Evolutionary conservation across 2,888 invertebrate genomes (phyloP).

Genomic region (Volucella inflata): DNA sequence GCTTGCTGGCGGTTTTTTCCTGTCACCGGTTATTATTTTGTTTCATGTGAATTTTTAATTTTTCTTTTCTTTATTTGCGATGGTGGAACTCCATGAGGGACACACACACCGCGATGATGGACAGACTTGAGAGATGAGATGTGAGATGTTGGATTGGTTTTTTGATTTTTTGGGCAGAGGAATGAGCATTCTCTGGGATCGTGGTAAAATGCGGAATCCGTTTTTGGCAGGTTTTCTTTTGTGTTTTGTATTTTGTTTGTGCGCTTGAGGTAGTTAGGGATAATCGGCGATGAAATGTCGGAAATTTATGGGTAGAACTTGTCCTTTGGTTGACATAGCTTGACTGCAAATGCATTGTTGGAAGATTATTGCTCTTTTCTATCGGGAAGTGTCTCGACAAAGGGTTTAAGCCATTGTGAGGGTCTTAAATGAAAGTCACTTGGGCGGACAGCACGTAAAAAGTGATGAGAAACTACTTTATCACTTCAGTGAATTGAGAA

Average conservation of each 20-base stretch:
- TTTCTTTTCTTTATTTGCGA: slow-evolving; percentile 16
- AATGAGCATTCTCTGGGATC: slow-evolving; percentile 41
- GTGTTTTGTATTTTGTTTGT: slow-evolving; percentile 18
- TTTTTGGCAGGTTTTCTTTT: slow-evolving; percentile 30
- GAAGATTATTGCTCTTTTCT: slow-evolving; percentile 2
- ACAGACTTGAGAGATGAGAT: slow-evolving; percentile 47
- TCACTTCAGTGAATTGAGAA: no score
- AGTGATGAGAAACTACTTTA: no score
- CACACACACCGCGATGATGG: slow-evolving; percentile 59
- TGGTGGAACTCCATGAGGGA: slow-evolving; percentile 42
- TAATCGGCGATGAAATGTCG: slow-evolving; percentile 67
- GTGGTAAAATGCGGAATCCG: slow-evolving; percentile 51
- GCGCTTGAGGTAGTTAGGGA: slow-evolving; percentile 42
- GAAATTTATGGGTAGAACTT: slow-evolving; percentile 59
- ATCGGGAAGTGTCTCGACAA: neutral
- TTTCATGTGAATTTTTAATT: slow-evolving; percentile 58
- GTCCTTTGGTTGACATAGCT: slow-evolving; percentile 10
- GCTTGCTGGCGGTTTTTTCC: slow-evolving; percentile 40
- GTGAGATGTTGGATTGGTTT: slow-evolving; percentile 27
- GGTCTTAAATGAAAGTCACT: no score
- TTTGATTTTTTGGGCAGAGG: slow-evolving; percentile 15
- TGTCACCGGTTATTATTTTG: slow-evolving; percentile 72
- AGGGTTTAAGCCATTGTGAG: no score
- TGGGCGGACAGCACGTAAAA: no score
- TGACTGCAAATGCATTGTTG: slow-evolving; percentile 21